These are phyloP conservation scores for Laticauda colubrina DNA, from an alignment of 2,113 vertebrate species.

Conservation along the genomic window DNA sequence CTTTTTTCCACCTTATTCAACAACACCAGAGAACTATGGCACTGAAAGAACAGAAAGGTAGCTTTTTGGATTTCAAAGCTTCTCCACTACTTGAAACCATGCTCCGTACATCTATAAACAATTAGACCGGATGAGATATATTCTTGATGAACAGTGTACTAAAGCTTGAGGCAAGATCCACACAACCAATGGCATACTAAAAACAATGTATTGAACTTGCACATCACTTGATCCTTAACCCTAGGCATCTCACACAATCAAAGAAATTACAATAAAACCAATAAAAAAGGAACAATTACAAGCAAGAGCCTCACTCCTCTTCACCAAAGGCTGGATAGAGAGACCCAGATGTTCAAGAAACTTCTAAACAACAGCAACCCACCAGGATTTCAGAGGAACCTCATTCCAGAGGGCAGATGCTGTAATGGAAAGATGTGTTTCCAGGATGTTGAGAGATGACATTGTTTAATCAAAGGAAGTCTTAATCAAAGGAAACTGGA, in stretches of 20 bases:
- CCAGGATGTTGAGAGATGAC: background rate
- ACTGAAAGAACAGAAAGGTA: background rate
- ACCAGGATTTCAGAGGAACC: background rate
- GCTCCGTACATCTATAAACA: background rate
- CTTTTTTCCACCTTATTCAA: background rate
- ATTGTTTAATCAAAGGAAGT: background rate
- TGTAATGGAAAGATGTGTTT: background rate
- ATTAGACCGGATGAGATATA: background rate
- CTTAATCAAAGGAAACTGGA: background rate
- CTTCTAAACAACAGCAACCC: background rate
- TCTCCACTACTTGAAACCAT: background rate
- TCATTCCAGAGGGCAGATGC: background rate
- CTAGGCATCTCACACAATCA: background rate
- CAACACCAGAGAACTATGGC: background rate
- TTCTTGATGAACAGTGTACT: background rate
- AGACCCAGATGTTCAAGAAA: background rate
- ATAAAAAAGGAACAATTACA: background rate
- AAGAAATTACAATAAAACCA: background rate
- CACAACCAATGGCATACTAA: background rate
- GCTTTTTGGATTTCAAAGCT: background rate
- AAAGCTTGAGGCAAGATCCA: background rate
- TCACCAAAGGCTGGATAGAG: background rate
- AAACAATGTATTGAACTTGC: background rate
- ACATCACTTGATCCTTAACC: background rate
- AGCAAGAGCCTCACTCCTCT: background rate